Percentiles rank a stretch among this genome's conserved stretches.
Evolutionary conservation across 2,888 invertebrate species (phyloP).

Genomic region (Nycteola revayana): DNA sequence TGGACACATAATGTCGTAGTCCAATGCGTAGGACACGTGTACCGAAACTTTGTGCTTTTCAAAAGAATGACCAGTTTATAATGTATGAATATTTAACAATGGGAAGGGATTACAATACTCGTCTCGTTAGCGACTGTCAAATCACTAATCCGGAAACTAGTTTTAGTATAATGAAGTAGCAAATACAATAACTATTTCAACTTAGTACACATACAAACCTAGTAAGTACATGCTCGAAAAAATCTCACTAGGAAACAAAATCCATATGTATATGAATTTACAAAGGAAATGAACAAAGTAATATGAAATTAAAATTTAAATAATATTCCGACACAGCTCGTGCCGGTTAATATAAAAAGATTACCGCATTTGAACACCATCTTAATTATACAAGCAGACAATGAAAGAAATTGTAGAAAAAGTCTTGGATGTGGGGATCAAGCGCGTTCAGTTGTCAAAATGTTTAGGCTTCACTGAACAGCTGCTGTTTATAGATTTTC

Average conservation of each 20-base stretch:
- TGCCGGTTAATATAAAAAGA: slow-evolving; percentile 18
- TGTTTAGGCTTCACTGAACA: slow-evolving; percentile 30
- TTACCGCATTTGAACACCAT: slow-evolving; percentile 22
- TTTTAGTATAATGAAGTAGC: too few relatives aligned
- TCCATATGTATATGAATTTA: too few relatives aligned
- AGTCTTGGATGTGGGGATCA: slow-evolving; percentile 15
- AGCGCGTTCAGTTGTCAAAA: slow-evolving; percentile 32
- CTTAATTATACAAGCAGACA: slow-evolving; percentile 24
- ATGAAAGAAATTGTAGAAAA: slow-evolving; percentile 20
- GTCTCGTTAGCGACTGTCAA: too few relatives aligned
- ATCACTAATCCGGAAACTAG: too few relatives aligned
- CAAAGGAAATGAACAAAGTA: too few relatives aligned
- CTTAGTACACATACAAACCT: too few relatives aligned
- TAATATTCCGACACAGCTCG: slow-evolving; percentile 21
- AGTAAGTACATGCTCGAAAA: too few relatives aligned
- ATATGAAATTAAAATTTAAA: slow-evolving; percentile 13
- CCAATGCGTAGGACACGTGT: slow-evolving; percentile 19
- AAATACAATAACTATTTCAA: too few relatives aligned
- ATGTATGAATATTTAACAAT: too few relatives aligned
- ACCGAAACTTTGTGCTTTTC: slow-evolving; percentile 13
- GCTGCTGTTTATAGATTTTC: slow-evolving; percentile 26
- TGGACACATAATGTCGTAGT: slow-evolving; percentile 14
- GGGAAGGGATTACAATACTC: too few relatives aligned
- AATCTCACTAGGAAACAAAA: too few relatives aligned
- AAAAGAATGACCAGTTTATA: too few relatives aligned